Percentiles rank a stretch among this genome's conserved stretches.
These are phyloP conservation scores for Leguminivora glycinivorella DNA, from an alignment of 1,140 invertebrate species.

Conservation along the genomic window DNA sequence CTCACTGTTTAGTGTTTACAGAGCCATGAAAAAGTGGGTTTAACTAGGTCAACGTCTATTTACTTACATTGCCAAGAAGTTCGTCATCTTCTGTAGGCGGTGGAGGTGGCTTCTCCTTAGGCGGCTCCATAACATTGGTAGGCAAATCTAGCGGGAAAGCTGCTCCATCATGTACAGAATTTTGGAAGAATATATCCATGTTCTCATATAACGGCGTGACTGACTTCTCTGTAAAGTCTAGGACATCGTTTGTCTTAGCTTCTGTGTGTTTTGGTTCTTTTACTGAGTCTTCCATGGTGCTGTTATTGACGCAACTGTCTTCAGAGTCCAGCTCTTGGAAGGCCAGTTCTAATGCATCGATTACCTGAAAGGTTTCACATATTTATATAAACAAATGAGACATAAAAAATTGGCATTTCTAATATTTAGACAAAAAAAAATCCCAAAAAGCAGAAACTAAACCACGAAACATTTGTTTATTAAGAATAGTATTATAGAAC, in stretches of 20 bases:
- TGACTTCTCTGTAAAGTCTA: conserved; percentile 57
- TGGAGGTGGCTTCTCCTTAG: conserved; percentile 92
- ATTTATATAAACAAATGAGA: neutral
- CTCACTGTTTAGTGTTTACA: neutral
- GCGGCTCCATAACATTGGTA: conserved; percentile 85
- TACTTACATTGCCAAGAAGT: conserved; percentile 69
- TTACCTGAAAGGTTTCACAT: conserved; percentile 68
- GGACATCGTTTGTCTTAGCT: conserved; percentile 29
- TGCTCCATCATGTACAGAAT: conserved; percentile 45
- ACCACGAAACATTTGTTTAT: conserved; percentile 8
- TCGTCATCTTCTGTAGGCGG: conserved; percentile 83
- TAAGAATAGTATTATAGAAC: conserved; percentile 2
- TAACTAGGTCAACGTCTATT: conserved; percentile 3
- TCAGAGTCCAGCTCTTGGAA: conserved; percentile 81
- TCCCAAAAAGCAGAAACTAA: conserved; percentile 15
- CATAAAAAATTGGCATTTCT: neutral
- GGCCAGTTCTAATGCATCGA: conserved; percentile 81
- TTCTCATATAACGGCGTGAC: conserved; percentile 81
- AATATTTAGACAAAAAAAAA: conserved; percentile 7
- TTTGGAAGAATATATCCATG: conserved; percentile 79
- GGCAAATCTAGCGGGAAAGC: conserved; percentile 76
- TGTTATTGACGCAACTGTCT: conserved; percentile 53
- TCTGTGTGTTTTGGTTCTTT: conserved; percentile 31
- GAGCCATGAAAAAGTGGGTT: neutral
- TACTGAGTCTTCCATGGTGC: conserved; percentile 42